These are phyloP conservation scores for Elgonia sp. DNA, from an alignment of 2,888 invertebrate species.

Conservation along the genomic window DNA sequence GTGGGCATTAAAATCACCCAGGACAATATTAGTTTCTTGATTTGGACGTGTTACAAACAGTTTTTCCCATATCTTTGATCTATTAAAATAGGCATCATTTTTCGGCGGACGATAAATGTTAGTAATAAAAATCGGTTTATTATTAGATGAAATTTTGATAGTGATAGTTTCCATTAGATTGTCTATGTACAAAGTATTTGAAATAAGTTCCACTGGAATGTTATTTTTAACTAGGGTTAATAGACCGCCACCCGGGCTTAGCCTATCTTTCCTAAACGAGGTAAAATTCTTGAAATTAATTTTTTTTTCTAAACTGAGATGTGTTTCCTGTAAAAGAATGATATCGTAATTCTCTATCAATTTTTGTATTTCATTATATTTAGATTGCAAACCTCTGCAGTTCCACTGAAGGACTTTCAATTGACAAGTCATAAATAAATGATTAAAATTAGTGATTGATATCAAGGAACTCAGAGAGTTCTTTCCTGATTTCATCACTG, in stretches of 20 bases:
- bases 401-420: background rate
- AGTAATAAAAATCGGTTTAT: background rate
- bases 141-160: background rate
- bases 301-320: too few species aligned
- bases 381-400: background rate
- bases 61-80: background rate
- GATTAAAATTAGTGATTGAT: too few species aligned
- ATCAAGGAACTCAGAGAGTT: too few species aligned
- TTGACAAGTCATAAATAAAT: background rate
- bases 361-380: too few species aligned
- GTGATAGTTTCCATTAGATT: background rate
- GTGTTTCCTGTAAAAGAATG: background rate
- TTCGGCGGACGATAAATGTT: background rate
- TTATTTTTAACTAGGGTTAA: background rate
- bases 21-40: background rate
- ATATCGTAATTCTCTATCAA: background rate
- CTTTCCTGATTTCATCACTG: too few species aligned
- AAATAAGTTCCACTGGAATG: background rate
- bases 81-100: background rate
- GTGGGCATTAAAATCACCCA: constrained; percentile 11
- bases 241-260: background rate
- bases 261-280: background rate
- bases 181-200: background rate
- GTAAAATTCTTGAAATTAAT: too few species aligned
- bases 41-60: background rate